Base-by-base conservation (phyloP, 2,797 vertebrate genomes). In the Helicolenus hilgendorfi region DNA sequence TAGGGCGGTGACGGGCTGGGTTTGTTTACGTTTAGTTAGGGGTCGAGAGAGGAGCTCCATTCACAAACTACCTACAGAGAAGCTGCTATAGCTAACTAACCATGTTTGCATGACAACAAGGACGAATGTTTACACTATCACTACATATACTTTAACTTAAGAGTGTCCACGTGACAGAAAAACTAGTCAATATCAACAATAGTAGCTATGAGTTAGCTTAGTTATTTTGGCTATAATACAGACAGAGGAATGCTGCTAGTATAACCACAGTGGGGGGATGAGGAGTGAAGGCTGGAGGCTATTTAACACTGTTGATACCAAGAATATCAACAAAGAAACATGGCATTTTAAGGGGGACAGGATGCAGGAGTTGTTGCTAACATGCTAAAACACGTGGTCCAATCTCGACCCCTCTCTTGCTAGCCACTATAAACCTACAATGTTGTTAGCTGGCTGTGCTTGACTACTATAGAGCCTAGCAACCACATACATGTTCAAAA, bases 321-420 rank as follows among this genome's bases (percentile, higher is more conserved):
- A 69, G 80, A 89, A 96, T 94, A 92, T 95, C 95, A 96, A 95
- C 96, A 96, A 95, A 94, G 92, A 94, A 82, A 83, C 26, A 70
- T 2, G 55, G 81, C 84, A 70, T 53, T 33, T 10, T 18, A n/a
- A 53, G 20, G 60, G 33, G 77, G 55, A 88, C 89, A 94, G 93
- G 90, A 92, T 83, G 89, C 63, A 41, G 72, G 88, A 79, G 35
- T 87, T 84, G 22, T 53, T 86, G 93, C 96, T 94, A 96, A 89
- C 94, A 92, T 85, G 95, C 94, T 96, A 96, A 92, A 92, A 96
- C 94, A 96, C 95, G 95, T 96, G 95, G 94, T 92, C 69, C 84
- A 14, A 27, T 41, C 62, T 22, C 72, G n/a, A 72, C 59, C 4
- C 69, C 77, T 41, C 38, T 41, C 38, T 41, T 8, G 83, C 72